A percentile compares a stretch with the other conserved stretches of the same genome.
Conservation (phyloP, 2,888 invertebrate species). For the Troglohyphantes excavatus region DNA sequence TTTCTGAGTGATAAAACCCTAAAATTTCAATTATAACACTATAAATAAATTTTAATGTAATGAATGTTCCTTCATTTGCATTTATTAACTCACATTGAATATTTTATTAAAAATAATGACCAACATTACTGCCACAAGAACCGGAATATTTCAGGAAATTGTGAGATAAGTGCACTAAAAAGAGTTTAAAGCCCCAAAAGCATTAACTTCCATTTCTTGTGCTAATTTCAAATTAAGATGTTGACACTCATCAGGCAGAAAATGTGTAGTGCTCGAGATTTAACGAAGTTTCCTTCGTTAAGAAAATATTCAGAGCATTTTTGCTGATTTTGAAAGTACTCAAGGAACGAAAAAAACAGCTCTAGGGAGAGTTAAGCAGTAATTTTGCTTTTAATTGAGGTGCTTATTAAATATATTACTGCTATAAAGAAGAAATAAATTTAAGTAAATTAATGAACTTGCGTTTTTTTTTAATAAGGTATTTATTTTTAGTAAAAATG, state of each 20-base stretch:
- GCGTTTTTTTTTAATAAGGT: too few species aligned
- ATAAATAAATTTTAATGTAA: too few species aligned
- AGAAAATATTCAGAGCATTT: background rate
- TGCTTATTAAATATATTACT: background rate
- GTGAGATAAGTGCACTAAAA: background rate
- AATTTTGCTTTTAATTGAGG: background rate
- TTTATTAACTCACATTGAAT: too few species aligned
- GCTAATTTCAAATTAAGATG: constrained; percentile 42
- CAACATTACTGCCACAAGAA: background rate
- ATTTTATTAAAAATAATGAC: constrained; percentile 26
- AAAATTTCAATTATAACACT: too few species aligned
- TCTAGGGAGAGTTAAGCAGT: background rate
- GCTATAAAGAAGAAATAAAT: background rate
- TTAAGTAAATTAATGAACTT: background rate
- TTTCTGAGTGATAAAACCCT: too few species aligned
- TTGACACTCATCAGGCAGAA: constrained; percentile 26
- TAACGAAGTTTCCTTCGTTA: constrained; percentile 27
- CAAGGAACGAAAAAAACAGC: background rate
- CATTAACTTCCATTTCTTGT: constrained; percentile 19
- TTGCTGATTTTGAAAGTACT: background rate
- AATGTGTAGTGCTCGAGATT: background rate
- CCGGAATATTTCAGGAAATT: background rate
- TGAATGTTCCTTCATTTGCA: too few species aligned
- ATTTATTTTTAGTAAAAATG: too few species aligned
- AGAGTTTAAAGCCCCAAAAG: constrained; percentile 7